Evolutionary conservation across 2,797 vertebrate species (phyloP), one percentile per base, ranked within the genome.

Genomic region (Sebastiscus albofasciatus): DNA sequence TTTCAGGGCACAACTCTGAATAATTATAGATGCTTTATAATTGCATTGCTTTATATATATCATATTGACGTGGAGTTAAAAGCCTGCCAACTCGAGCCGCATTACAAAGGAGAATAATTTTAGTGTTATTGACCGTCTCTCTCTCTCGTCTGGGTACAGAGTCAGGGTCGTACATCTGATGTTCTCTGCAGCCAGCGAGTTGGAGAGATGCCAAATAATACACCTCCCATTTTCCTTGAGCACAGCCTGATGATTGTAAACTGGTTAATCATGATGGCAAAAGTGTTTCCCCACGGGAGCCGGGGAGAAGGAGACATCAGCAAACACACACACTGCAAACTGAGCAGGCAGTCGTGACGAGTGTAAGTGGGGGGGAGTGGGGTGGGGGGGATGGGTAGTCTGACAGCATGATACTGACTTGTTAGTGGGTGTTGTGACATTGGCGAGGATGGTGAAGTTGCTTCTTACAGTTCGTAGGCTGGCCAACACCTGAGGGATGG

Each of bases 391-490:
- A 62, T 59, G 86, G 87, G 87, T 74, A 72, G 87, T 86, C 33
- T 83, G 87, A 89, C 87, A 83, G 84, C 77, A 89, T 92, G 90
- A 90, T 93, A 97, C 98, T 97, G 95, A 98, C 98, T 96, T 98
- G 96, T 96, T 97, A 87, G 97, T 97, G 92, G 97, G 96, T 78
- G 97, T 96, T 79, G 96, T 96, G 89, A 97, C 96, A 87, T 97
- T 98, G 94, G 97, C 96, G 92, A 99, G 96, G 94, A 98, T 97
- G 87, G 97, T 98, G 93, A 98, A 98, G 96, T 98, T 98, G 95
- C 96, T 98, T 94, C 98, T 97, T 90, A 99, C 97, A 59, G 97
- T 98, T 92, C 97, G 96, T 88, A 99, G 96, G 89, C 98, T 99
- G 92, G 98, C 97, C 96, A 99, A 96, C 94, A 98, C 97, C 98